phyloP scores from a whole-genome alignment of 2,888 invertebrate species.

The Antitype chi region DNA sequence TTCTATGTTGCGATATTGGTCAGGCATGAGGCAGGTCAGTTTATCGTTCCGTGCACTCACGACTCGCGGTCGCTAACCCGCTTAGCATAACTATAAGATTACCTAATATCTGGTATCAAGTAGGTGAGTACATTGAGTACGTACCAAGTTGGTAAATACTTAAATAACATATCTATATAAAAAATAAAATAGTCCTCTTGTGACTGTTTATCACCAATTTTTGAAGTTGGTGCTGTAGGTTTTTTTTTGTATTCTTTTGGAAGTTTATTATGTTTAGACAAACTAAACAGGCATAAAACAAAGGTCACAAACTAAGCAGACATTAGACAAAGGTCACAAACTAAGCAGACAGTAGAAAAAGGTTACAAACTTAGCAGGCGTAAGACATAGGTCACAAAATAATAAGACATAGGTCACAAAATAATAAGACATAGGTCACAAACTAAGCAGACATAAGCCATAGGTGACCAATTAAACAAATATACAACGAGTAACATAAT shows the following conservation, averaged over 20 bases:
- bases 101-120: constrained; percentile 11
- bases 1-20: background rate
- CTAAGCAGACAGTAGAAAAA: no score
- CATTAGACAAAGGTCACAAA: no score
- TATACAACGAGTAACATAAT: no score
- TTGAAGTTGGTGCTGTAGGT: background rate
- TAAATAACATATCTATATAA: background rate
- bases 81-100: constrained; percentile 20
- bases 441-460: no score
- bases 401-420: no score
- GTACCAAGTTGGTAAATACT: constrained; percentile 2
- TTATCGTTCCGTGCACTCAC: background rate
- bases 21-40: background rate
- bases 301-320: no score
- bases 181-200: background rate
- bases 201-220: background rate
- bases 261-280: background rate
- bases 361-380: no score
- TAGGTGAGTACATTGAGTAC: background rate
- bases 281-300: no score
- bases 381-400: no score
- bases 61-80: constrained; percentile 24
- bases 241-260: background rate
- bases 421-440: no score
- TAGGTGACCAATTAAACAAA: no score